phyloP scores from a whole-genome alignment of 2,888 invertebrate genomes.

The Morinoia aosen region DNA sequence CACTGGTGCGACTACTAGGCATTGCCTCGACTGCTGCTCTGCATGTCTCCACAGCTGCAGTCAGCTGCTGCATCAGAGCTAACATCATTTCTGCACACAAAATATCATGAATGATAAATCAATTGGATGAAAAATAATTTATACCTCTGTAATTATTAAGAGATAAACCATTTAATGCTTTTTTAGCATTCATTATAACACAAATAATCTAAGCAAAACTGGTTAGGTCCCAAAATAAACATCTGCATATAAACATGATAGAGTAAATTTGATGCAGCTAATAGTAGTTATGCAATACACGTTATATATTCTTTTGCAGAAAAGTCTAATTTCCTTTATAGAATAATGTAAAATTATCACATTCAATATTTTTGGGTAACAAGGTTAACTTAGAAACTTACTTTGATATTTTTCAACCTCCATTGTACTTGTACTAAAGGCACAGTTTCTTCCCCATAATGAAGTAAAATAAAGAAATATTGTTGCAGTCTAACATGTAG shows the following conservation, averaged over 20 bases:
- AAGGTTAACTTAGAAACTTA: not conserved
- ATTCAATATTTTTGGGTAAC: no score
- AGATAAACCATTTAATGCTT: no score
- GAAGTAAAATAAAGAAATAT: not conserved
- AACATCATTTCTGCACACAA: not conserved
- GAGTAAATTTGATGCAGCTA: not conserved
- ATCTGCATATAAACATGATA: not conserved
- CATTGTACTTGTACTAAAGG: not conserved
- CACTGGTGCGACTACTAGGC: not conserved
- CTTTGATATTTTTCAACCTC: not conserved
- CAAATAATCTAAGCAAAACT: not conserved
- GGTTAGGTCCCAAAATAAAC: not conserved
- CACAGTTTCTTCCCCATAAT: not conserved
- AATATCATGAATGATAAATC: not conserved
- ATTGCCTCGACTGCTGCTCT: not conserved
- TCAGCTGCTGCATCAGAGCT: slow-evolving; percentile 22
- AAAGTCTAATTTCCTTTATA: not conserved
- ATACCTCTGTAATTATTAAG: no score
- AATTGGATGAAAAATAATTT: not conserved
- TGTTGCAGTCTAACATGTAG: not conserved
- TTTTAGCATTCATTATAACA: no score
- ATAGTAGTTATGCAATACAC: not conserved
- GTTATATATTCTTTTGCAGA: not conserved
- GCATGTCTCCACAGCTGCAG: slow-evolving; percentile 26
- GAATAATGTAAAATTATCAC: not conserved